Evolutionary conservation across 2,113 vertebrate genomes (phyloP).

Genomic region (Rhinoderma darwinii): DNA sequence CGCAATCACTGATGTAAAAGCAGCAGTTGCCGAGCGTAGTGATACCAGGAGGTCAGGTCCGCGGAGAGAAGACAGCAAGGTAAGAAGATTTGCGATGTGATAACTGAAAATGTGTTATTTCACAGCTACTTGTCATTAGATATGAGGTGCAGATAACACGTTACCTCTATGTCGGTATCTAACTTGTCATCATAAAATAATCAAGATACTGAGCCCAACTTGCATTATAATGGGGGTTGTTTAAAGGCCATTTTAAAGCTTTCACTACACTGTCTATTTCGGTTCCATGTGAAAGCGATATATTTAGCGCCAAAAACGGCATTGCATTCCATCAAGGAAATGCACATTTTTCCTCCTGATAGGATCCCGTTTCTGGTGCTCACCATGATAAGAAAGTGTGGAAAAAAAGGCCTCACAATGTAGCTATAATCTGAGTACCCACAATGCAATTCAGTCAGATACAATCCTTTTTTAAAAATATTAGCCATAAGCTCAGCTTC

Average conservation of each 20-base stretch:
- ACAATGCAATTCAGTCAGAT: not conserved
- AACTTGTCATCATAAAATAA: not conserved
- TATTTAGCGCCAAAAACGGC: not conserved
- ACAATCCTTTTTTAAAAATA: too few species aligned
- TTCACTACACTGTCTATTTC: not conserved
- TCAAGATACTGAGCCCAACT: not conserved
- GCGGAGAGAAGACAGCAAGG: conserved; percentile 18
- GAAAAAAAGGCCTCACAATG: not conserved
- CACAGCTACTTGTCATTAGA: conserved; percentile 27
- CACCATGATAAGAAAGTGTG: not conserved
- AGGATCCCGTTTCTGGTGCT: not conserved
- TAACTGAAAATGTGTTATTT: conserved; percentile 17
- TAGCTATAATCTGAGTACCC: not conserved
- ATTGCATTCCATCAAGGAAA: not conserved
- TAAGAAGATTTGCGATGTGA: conserved; percentile 11
- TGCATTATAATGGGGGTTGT: not conserved
- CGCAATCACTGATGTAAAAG: conserved; percentile 47
- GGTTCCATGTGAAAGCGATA: not conserved
- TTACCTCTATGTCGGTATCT: not conserved
- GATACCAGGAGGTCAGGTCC: conserved; percentile 50
- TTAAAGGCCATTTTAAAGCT: not conserved
- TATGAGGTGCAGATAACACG: not conserved
- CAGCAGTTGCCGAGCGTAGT: conserved; percentile 2
- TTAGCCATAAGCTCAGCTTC: too few species aligned
- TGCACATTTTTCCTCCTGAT: not conserved